These are phyloP conservation scores for Zaprionus inermis DNA, from an alignment of 1,140 invertebrate genomes.

Conservation along the genomic window DNA sequence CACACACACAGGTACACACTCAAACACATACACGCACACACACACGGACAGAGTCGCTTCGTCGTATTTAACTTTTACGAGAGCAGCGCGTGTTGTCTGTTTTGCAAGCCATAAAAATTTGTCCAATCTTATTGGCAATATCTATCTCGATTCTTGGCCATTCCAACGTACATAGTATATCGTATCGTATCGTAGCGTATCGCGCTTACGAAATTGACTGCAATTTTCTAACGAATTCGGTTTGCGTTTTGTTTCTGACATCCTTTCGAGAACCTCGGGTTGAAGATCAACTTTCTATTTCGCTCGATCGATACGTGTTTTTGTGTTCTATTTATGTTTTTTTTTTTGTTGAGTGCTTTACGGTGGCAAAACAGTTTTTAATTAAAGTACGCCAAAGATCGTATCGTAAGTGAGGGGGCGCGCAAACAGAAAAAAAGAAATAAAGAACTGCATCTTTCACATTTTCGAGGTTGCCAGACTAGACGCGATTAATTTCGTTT, in stretches of 20 bases:
- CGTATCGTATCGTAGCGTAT: background rate
- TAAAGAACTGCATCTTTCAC: background rate
- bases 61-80: conserved; percentile 46
- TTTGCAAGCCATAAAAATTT: conserved; percentile 40
- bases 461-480: background rate
- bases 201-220: conserved; percentile 4
- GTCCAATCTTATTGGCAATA: conserved; percentile 62
- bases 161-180: background rate
- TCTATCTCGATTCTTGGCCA: conserved; percentile 42
- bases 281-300: conserved; percentile 26
- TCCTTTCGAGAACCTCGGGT: background rate
- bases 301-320: background rate
- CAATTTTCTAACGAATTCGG: conserved; percentile 1
- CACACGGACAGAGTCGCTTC: background rate
- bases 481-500: too few relatives aligned
- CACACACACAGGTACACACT: conserved; percentile 15
- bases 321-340: too few relatives aligned
- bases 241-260: background rate
- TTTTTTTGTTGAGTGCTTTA: background rate
- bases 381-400: conserved; percentile 1
- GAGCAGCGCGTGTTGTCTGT: conserved; percentile 37
- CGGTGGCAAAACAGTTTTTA: conserved; percentile 11
- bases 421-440: background rate
- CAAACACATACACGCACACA: conserved; percentile 5
- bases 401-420: background rate